phyloP scores from a whole-genome alignment of 1,140 invertebrate genomes.

The Andrena cerasifolii region DNA sequence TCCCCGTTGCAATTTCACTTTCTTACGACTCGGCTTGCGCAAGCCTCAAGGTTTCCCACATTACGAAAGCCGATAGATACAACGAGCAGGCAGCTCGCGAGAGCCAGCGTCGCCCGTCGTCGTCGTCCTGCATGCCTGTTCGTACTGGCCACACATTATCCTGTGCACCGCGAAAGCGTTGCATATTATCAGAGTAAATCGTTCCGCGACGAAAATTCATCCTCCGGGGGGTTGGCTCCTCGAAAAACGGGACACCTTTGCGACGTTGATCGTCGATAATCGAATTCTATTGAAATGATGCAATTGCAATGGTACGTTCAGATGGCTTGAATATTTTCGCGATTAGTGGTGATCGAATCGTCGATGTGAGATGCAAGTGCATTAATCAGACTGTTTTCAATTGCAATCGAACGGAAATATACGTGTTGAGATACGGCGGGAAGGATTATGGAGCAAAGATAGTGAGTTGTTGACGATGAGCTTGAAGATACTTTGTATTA shows the following conservation, averaged over 20 bases:
- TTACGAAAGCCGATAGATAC: constrained; percentile 79
- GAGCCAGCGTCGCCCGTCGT: constrained; percentile 27
- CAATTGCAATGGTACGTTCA: background rate
- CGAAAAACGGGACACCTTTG: background rate
- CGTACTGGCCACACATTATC: constrained; percentile 31
- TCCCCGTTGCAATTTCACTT: constrained; percentile 80
- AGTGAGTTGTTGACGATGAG: background rate
- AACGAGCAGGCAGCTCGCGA: constrained; percentile 54
- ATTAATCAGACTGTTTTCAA: background rate
- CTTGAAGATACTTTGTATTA: too few species aligned
- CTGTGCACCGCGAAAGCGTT: constrained; percentile 29
- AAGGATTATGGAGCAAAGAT: background rate
- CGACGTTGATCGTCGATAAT: constrained; percentile 4
- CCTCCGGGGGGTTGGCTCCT: background rate
- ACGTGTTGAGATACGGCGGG: background rate
- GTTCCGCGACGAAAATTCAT: background rate
- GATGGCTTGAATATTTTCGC: background rate
- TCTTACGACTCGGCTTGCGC: constrained; percentile 77
- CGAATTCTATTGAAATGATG: background rate
- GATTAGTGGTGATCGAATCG: background rate
- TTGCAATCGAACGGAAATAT: too few species aligned
- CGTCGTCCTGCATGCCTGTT: constrained; percentile 33
- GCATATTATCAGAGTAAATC: background rate
- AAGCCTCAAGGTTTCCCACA: constrained; percentile 81
- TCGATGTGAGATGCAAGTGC: background rate